Evolutionary conservation across 2,888 invertebrate species (phyloP), one percentile per base, ranked within the genome.

Genomic region (Mythimna ferrago): DNA sequence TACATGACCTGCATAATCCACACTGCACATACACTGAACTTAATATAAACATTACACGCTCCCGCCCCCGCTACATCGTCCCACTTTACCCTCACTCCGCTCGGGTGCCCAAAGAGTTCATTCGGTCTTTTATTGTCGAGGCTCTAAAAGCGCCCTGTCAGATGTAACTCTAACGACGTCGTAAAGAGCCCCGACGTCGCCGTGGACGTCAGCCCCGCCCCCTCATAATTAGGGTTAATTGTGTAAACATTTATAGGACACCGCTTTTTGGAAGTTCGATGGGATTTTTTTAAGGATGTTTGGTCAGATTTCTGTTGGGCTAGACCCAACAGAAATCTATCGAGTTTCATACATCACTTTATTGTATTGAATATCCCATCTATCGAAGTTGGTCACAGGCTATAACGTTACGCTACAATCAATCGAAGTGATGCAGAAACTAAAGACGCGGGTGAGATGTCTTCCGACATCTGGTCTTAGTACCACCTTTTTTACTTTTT

Each of bases 221-320:
- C 74, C 80, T 88, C 89, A 88, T 91, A 92, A 93, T 91, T 92
- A 90, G 89, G 89, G 90, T 89, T 90, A 89, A 91, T 90, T 91
- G 85, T 90, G 87, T 89, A 89, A 91, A 91, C 89, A 90, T 90
- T 91, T 87, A 86, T 85, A 82, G 78, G 80, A 71, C 73, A 76
- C 73, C 68, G 68, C 64, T 78, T 79, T 77, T 75, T 67, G 48
- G 71, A 60, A 71, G 70, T 78, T 78, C 62, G 73, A 80, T 69
- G 72, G 58, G 72, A 60, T 61, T 79, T 67, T 76, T 77, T 66
- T 77, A 26, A 79, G 72, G 65, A 60, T 67, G 26, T 58, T 75
- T 64, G 21, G 19, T 38, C 21, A 14, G 61, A 9, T 19, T 72
- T 54, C 32, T 32, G 44, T 60, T 76, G 38, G 41, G n/a, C n/a